Conservation (phyloP, 2,888 invertebrate species). For the Liposcelis brunnea region DNA sequence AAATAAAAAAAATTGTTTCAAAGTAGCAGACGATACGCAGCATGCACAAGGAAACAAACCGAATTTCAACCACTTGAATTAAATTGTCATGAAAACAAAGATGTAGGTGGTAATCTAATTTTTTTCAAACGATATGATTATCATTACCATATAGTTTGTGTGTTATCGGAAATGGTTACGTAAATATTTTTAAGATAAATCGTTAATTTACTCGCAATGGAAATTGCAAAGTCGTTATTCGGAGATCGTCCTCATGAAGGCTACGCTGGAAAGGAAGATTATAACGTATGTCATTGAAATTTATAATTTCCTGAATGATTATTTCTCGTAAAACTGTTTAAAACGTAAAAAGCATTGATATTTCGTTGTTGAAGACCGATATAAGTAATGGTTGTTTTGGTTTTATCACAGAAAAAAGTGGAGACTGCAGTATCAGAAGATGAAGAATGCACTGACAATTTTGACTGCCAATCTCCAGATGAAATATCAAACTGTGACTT, state of each 20-base stretch:
- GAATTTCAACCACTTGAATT: too few relatives aligned
- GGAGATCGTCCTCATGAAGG: conserved; percentile 73
- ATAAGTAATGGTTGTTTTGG: too few relatives aligned
- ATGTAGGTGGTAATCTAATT: not conserved
- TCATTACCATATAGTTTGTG: conserved; percentile 1
- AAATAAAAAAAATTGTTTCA: too few relatives aligned
- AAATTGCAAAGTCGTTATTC: conserved; percentile 82
- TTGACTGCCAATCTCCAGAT: conserved; percentile 37
- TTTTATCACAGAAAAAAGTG: conserved; percentile 45
- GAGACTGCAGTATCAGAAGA: conserved; percentile 65
- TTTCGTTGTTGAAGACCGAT: too few relatives aligned
- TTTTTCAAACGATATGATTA: not conserved
- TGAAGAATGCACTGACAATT: conserved; percentile 40
- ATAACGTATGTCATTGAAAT: conserved; percentile 37
- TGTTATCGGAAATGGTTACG: not conserved
- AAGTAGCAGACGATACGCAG: too few relatives aligned
- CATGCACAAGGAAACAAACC: too few relatives aligned
- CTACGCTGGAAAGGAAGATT: conserved; percentile 74
- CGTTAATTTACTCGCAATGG: conserved; percentile 41
- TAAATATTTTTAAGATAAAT: not conserved
- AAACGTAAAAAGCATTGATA: conserved; percentile 6
- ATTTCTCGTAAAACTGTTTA: too few relatives aligned
- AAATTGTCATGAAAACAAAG: not conserved
- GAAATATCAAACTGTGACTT: conserved; percentile 43
- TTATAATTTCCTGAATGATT: too few relatives aligned